Conservation (phyloP, 2,797 vertebrate species). For the Varecia variegata region DNA sequence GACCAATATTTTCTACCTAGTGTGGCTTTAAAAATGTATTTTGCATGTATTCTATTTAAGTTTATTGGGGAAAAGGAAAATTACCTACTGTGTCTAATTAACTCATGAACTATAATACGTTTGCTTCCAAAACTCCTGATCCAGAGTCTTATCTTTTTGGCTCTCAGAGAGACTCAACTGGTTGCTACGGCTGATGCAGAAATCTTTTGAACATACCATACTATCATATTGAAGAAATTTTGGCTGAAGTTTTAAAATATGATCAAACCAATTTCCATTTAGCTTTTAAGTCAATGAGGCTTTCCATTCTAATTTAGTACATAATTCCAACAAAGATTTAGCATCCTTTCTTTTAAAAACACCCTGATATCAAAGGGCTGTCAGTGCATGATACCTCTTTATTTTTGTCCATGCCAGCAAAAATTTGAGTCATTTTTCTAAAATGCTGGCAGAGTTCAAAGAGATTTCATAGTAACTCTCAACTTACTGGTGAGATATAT, state of each 20-base stretch:
- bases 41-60: background rate
- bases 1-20: background rate
- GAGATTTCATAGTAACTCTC: constrained; percentile 50
- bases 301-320: constrained; percentile 53
- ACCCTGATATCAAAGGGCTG: constrained; percentile 55
- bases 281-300: constrained; percentile 57
- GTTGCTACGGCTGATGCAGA: background rate
- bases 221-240: constrained; percentile 56
- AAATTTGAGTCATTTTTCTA: constrained; percentile 52
- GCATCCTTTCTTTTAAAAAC: constrained; percentile 38
- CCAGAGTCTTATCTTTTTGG: background rate
- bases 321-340: constrained; percentile 26
- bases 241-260: constrained; percentile 49
- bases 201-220: constrained; percentile 9
- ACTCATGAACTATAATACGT: background rate
- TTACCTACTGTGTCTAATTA: background rate
- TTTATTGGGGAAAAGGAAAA: background rate
- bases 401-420: constrained; percentile 48
- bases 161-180: background rate
- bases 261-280: constrained; percentile 59
- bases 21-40: background rate
- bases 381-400: background rate
- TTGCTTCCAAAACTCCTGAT: background rate
- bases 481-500: constrained; percentile 31
- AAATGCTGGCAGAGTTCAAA: constrained; percentile 67